Base-by-base conservation (phyloP, 2,888 invertebrate species). In the Thereva unica region DNA sequence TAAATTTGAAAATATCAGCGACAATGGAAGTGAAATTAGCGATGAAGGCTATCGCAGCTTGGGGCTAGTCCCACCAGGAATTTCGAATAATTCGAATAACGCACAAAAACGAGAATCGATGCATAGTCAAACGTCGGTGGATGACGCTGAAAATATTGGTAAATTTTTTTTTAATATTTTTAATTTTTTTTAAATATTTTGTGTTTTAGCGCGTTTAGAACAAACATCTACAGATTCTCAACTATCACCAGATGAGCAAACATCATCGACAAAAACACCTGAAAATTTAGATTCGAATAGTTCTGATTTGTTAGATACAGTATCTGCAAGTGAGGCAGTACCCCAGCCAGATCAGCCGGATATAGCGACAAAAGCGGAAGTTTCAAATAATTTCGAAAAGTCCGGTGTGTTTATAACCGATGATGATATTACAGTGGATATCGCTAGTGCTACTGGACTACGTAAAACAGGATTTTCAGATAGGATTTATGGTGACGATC, bases 31-130 rank as follows among this genome's bases (percentile, higher is more conserved):
- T 67, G 92, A 92, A 77, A 90, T 92, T 35, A 92, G 91, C 37
- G 92, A 92, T 78, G 92, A 92, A 75, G 92, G 92, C 0, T 92
- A 92, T 78, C 85, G 92, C 74, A 92, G 92, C 76, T 80, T 92
- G 74, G 91, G 91, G 0, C 85, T 91, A 54, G 87, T 87, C 50
- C 86, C 86, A 69, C 81, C 84, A 61, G 73, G 78, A 52, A 84
- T 83, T 47, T 65, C 82, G 9, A 64, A n/a, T 72, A 12, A 49
- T 9, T 44, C 72, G 5, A 59, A 50, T 38, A 77, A 73, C 68
- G 77, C 84, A 3, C 84, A 83, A 70, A 87, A 89, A 71, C 82
- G 88, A 75, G 85, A 87, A 71, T 88, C 89, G 67, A 81, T 89
- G 73, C 87, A 88, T 77, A 89, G 88, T 82, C 89, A 89, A 80